A percentile compares a stretch with the other conserved stretches of the same genome.
phyloP scores from a whole-genome alignment of 2,113 vertebrate genomes.

The Mungos mungo region DNA sequence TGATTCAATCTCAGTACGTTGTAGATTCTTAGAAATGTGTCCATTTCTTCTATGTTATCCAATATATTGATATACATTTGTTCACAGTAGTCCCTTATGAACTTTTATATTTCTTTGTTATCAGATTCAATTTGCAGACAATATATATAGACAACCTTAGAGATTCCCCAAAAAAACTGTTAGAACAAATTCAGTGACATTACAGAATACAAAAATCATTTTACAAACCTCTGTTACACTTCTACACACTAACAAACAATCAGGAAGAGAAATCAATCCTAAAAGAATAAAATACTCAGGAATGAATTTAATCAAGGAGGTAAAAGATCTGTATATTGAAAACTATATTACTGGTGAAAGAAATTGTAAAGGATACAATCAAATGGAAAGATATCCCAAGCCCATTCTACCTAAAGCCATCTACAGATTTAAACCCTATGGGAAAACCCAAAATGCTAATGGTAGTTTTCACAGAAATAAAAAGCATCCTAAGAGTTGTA shows the following conservation, averaged over 20 bases:
- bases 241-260: neutral
- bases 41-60: neutral
- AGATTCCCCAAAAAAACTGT: neutral
- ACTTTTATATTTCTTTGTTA: neutral
- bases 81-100: neutral
- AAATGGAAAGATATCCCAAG: neutral
- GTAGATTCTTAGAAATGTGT: neutral
- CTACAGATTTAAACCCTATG: neutral
- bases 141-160: neutral
- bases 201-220: neutral
- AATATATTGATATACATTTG: neutral
- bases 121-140: neutral
- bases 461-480: neutral
- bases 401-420: neutral
- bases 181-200: neutral
- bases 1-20: neutral
- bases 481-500: neutral
- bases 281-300: neutral
- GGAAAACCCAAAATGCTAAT: too few relatives aligned
- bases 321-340: neutral
- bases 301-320: neutral
- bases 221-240: too few relatives aligned
- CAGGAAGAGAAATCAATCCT: neutral
- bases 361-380: neutral
- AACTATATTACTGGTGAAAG: too few relatives aligned